phyloP scores from a whole-genome alignment of 2,888 invertebrate genomes.

The Lasioglossum calceatum region DNA sequence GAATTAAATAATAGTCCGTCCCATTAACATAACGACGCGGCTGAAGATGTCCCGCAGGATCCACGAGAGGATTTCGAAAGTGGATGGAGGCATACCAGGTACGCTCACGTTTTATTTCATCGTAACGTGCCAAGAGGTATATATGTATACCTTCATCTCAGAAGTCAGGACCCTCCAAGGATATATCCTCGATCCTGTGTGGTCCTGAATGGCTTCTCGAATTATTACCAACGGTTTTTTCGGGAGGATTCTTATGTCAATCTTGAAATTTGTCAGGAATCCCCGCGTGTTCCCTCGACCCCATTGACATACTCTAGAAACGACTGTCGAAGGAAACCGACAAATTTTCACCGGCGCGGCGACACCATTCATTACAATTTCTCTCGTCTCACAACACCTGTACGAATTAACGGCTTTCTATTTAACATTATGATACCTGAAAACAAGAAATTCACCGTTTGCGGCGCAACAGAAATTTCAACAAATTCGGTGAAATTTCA shows the following conservation, averaged over 20 bases:
- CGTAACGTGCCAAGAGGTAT: slow-evolving; percentile 74
- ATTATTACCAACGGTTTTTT: slow-evolving; percentile 70
- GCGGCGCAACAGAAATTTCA: neutral
- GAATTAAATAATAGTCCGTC: slow-evolving; percentile 74
- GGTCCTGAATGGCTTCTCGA: slow-evolving; percentile 68
- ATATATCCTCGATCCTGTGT: slow-evolving; percentile 71
- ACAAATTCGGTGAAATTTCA: neutral
- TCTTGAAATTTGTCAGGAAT: slow-evolving; percentile 70
- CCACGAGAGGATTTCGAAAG: slow-evolving; percentile 57
- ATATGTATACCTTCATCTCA: slow-evolving; percentile 66
- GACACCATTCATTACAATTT: neutral
- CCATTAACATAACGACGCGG: slow-evolving; percentile 71
- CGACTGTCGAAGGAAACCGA: neutral
- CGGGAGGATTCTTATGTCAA: slow-evolving; percentile 66
- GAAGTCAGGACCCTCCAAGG: slow-evolving; percentile 66
- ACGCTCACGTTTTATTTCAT: slow-evolving; percentile 75
- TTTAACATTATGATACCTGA: neutral
- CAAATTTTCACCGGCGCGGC: neutral
- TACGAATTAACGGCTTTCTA: neutral
- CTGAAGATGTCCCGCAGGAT: slow-evolving; percentile 66
- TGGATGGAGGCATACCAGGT: slow-evolving; percentile 69
- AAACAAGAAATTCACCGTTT: neutral
- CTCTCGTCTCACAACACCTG: neutral
- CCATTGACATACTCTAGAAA: slow-evolving; percentile 34
- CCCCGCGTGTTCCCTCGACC: slow-evolving; percentile 22